A percentile compares a stretch with the other conserved stretches of the same genome.
Conservation (phyloP, 2,888 invertebrate species). For the Penaeus monodon region DNA sequence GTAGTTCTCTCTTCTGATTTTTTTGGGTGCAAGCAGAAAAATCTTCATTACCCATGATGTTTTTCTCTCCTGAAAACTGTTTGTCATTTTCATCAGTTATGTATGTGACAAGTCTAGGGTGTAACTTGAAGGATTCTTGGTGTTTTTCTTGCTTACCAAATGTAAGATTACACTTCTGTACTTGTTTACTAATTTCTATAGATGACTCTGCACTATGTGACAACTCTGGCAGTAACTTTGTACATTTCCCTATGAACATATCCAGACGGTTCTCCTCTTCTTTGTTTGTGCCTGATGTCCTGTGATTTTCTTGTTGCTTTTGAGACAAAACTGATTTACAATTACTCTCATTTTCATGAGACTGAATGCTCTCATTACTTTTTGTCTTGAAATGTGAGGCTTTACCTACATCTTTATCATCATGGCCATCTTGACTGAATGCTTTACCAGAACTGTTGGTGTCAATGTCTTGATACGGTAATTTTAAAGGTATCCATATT, state of each 20-base stretch:
- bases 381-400: background rate
- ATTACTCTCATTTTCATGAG: background rate
- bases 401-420: background rate
- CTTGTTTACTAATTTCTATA: no score
- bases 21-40: no score
- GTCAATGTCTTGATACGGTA: background rate
- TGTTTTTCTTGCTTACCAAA: no score
- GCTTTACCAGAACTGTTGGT: background rate
- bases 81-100: no score
- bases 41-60: no score
- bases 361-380: background rate
- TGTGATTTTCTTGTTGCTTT: background rate
- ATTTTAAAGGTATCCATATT: constrained; percentile 37
- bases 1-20: background rate
- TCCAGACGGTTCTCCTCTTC: background rate
- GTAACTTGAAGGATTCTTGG: no score
- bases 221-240: no score
- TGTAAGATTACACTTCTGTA: no score
- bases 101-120: no score
- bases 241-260: no score
- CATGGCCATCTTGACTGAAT: background rate
- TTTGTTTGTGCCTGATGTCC: background rate
- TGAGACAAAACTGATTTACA: background rate
- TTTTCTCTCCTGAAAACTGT: no score
- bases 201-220: no score